Conservation (phyloP, 2,113 vertebrate species). For the Engraulis encrasicolus region DNA sequence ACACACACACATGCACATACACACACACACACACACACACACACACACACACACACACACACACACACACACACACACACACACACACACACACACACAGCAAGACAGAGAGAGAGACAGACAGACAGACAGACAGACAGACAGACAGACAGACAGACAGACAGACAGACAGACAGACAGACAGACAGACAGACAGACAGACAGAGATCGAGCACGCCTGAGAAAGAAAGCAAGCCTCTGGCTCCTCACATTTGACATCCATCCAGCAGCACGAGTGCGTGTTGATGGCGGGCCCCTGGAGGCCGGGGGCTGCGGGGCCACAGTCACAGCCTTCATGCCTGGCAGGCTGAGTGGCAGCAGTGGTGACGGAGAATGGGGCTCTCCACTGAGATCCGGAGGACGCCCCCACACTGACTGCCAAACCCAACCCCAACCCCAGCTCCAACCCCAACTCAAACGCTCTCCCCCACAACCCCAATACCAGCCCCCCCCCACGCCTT, state of each 20-base stretch:
- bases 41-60: no score
- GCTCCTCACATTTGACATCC: constrained; percentile 12
- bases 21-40: no score
- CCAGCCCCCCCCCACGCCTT: background rate
- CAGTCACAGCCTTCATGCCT: constrained; percentile 29
- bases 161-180: background rate
- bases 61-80: no score
- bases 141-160: background rate
- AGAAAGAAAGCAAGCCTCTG: no score
- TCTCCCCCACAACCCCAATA: background rate
- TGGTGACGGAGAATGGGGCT: background rate
- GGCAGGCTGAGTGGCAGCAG: constrained; percentile 32
- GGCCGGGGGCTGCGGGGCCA: constrained; percentile 25
- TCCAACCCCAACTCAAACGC: no score
- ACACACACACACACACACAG: no score
- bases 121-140: background rate
- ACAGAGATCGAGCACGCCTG: background rate
- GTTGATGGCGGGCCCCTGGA: constrained; percentile 26
- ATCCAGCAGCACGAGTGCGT: background rate
- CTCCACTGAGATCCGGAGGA: background rate
- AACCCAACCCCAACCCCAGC: no score
- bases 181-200: background rate
- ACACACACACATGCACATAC: no score
- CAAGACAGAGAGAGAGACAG: no score
- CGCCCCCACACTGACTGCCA: no score